phyloP scores from a whole-genome alignment of 2,113 vertebrate genomes.

The Emydura subglobosa region DNA sequence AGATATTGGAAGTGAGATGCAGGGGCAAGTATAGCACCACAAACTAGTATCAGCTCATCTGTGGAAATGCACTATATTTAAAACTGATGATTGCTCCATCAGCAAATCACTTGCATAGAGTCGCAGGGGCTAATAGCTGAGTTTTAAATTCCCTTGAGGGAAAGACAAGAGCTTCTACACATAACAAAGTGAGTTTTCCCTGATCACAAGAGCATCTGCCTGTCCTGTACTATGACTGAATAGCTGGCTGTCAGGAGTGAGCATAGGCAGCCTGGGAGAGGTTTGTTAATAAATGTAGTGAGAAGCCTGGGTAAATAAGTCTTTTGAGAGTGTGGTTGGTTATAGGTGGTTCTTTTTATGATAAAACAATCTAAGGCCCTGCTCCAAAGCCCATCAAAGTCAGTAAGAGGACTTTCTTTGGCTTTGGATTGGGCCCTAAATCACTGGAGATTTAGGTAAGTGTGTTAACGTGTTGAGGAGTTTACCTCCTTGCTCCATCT shows the following conservation, averaged over 20 bases:
- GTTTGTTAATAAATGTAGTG: fast-evolving
- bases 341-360: background rate
- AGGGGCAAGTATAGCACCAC: background rate
- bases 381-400: background rate
- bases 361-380: background rate
- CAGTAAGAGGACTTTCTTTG: background rate
- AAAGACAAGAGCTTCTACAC: slow-evolving; percentile 42
- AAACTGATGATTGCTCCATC: slow-evolving; percentile 18
- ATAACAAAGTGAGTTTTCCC: slow-evolving; percentile 30
- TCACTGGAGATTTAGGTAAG: background rate
- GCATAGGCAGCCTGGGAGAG: background rate
- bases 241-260: slow-evolving; percentile 40
- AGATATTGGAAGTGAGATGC: background rate
- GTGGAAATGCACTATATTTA: background rate
- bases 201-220: slow-evolving; percentile 37
- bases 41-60: background rate
- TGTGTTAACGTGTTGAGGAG: background rate
- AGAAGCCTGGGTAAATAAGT: background rate
- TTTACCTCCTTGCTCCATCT: background rate
- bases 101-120: background rate
- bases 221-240: background rate
- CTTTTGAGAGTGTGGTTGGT: background rate
- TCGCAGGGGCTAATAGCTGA: slow-evolving; percentile 6
- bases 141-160: slow-evolving; percentile 36
- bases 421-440: background rate